Percentiles rank a stretch among this genome's conserved stretches.
Evolutionary conservation across 2,113 vertebrate species (phyloP).

Genomic region (Thermophis baileyi): DNA sequence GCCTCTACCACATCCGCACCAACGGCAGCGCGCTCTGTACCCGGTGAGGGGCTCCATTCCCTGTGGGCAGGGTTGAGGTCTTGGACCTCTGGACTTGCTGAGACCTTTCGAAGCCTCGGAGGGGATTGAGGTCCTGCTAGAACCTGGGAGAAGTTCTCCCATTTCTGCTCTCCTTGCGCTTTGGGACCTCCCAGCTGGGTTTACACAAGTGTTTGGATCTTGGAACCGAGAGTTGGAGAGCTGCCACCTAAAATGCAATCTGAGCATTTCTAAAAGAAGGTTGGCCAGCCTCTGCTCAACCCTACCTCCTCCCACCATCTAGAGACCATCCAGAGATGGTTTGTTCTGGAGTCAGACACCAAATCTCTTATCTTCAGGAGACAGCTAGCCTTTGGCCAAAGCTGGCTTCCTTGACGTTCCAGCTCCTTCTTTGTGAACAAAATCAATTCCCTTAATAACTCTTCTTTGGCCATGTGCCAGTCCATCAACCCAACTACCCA

Average conservation of each 20-base stretch:
- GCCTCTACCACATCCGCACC: slow-evolving; percentile 94
- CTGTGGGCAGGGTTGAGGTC: neutral
- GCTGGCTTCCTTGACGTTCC: neutral
- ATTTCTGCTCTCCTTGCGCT: neutral
- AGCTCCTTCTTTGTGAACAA: no score
- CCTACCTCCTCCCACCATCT: neutral
- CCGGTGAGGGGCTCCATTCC: slow-evolving; percentile 65
- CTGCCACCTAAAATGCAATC: neutral
- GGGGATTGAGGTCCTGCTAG: neutral
- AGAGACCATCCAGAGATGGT: neutral
- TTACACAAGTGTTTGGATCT: neutral
- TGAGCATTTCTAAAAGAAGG: neutral
- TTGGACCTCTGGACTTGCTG: neutral
- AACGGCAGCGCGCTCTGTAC: slow-evolving; percentile 95
- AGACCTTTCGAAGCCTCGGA: neutral
- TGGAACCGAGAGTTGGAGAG: neutral
- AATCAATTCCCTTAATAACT: no score
- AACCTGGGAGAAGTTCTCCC: neutral
- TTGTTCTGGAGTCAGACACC: neutral
- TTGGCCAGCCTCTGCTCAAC: neutral
- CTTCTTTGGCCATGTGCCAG: neutral
- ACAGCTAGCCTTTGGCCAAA: neutral
- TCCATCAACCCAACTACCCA: neutral
- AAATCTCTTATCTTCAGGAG: neutral
- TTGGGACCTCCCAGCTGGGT: neutral